These are phyloP conservation scores for Ennomos erosarius DNA, from an alignment of 2,888 invertebrate genomes.

Conservation along the genomic window DNA sequence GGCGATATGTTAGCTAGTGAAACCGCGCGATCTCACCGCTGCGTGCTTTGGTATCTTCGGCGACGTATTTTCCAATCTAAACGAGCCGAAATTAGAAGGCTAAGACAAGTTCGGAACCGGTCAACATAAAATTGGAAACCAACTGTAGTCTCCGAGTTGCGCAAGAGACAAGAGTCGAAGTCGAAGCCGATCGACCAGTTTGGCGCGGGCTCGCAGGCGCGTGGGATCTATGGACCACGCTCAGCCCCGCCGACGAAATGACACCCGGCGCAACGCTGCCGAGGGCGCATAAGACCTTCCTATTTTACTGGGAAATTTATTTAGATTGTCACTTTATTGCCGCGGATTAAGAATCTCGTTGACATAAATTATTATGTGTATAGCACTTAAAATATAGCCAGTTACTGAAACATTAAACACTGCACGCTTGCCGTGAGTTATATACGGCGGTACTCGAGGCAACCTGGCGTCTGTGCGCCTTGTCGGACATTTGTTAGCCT, in stretches of 20 bases:
- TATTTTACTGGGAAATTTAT: conserved; percentile 54
- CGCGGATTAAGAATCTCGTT: conserved; percentile 75
- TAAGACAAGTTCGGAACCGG: conserved; percentile 82
- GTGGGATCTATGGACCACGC: conserved; percentile 72
- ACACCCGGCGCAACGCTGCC: conserved; percentile 31
- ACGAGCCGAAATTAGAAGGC: conserved; percentile 84
- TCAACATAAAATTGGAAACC: conserved; percentile 86
- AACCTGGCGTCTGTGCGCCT: conserved; percentile 11
- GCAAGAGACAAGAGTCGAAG: conserved; percentile 68
- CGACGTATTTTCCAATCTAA: conserved; percentile 82
- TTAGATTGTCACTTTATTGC: conserved; percentile 71
- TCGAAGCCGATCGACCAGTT: conserved; percentile 75
- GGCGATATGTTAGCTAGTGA: conserved; percentile 51
- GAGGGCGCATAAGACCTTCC: conserved; percentile 58
- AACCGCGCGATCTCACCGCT: conserved; percentile 39
- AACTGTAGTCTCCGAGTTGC: conserved; percentile 80
- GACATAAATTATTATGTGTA: conserved; percentile 72
- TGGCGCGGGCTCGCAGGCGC: conserved; percentile 66
- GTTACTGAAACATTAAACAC: conserved; percentile 53
- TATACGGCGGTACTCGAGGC: conserved; percentile 8
- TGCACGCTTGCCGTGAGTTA: conserved; percentile 31
- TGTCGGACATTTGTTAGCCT: conserved; percentile 25
- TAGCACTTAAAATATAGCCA: conserved; percentile 57
- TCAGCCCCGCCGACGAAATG: conserved; percentile 34
- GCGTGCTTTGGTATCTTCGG: conserved; percentile 47